Base-by-base conservation (phyloP, 1,140 invertebrate genomes). In the Ganaspis sp. region DNA sequence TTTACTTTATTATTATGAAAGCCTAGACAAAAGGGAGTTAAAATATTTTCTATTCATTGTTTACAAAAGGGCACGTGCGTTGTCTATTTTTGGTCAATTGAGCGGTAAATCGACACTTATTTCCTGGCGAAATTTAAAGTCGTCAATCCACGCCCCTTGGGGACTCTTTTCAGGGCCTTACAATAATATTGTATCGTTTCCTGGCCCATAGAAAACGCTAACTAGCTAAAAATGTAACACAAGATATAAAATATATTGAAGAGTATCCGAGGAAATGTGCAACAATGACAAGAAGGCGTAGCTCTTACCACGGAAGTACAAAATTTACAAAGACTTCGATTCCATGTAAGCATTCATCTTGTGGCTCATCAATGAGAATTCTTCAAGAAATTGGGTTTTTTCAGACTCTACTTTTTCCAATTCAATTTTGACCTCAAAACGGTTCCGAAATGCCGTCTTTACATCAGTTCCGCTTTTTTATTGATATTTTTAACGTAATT, bases 161-260 rank as follows among this genome's bases (percentile, higher is more conserved):
- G 19, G 58, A 9, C 9, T n/a, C 58, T 64, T 26, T n/a, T 64
- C 58, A 29, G 23, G 11, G 23, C 58, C 23, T 26, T 64, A n/a
- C 58, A 64, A 64, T 64, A 64, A 26, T 29, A 64, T 64, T 64
- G 58, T 64, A 64, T 64, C 58, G 58, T n/a, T 64, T 64, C 58
- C 58, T 64, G 58, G 23, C 4, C 58, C 58, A 64, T 64, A 29
- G 12, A 29, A 26, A 12, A 64, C 23, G 23, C 15, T 64, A 64
- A 26, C 21, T 64, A 64, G 58, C 58, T 29, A 26, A 64, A 29
- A 29, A 29, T 64, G 54, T 26, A 64, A 64, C 58, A 29, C 58
- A 29, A 64, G 23, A 64, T 64, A 23, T 58, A 54, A 64, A 12
- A 26, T 64, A 26, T 26, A 64, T 45, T 11, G 23, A 64, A n/a